Base-by-base conservation (phyloP, 2,888 invertebrate species). In the Oscheius sp. region DNA sequence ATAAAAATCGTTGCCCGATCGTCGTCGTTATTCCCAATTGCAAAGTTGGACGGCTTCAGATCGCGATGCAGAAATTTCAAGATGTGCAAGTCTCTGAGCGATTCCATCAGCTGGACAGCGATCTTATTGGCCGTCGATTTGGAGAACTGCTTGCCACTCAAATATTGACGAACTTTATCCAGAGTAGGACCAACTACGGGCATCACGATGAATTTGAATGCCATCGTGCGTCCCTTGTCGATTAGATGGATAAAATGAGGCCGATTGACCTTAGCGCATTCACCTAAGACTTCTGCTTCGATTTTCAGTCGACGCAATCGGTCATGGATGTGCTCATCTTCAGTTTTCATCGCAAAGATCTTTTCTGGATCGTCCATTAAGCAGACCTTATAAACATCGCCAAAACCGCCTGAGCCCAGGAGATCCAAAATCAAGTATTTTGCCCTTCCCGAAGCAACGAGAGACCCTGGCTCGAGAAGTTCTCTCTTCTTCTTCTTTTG, bases 341-440 rank as follows among this genome's bases (percentile, higher is more conserved):
- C 78, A 8, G 78, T 78, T 37, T 78, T 78, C 65, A 75, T 20
- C 0, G 78, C 78, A 48, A 72, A 75, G 37, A 57, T 37, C 20
- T 23, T 20, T 23, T 37, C n/a, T 8, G 23, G n/a, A 15, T 57
- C 23, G 23, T 37, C 34, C 23, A 27, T 17, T 12, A 31, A 25
- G 25, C 27, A 31, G 12, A 65, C 65, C 37, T 53, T 50, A 31
- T 65, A 65, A 15, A 65, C 65, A 34, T 65, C 65, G 27, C 65
- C 65, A 10, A 65, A 65, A 3, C 65, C 65, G 6, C 65, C 65
- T n/a, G 65, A 65, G 15, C 65, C 65, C 34, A 65, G 37, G 8
- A 50, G 20, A 25, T 53, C 53, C 1, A 65, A n/a, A 27, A 65
- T 37, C 17, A 34, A 25, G 39, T 37, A 57, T 6, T 23, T 33